A percentile compares a stretch with the other conserved stretches of the same genome.
Conservation (phyloP, 2,797 vertebrate genomes). For the Scleropages formosus region DNA sequence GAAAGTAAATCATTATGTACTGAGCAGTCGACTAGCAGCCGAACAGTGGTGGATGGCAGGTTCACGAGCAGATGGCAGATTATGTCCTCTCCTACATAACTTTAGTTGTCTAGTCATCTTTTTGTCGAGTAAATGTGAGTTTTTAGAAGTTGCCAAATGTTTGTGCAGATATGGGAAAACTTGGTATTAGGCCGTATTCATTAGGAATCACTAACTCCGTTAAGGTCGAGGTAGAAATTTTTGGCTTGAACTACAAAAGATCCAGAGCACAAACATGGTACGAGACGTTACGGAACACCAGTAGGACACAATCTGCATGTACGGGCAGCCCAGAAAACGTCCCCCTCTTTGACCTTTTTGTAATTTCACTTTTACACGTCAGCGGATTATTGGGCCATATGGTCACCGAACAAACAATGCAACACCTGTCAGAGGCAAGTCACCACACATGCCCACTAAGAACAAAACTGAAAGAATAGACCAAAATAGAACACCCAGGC, state of each 20-base stretch:
- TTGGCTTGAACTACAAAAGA: constrained; percentile 17
- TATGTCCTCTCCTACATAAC: background rate
- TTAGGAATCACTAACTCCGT: background rate
- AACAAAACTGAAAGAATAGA: constrained; percentile 30
- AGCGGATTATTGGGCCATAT: constrained; percentile 73
- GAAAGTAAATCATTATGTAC: constrained; percentile 9
- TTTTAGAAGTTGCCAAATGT: background rate
- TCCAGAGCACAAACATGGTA: constrained; percentile 48
- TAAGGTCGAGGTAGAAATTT: background rate
- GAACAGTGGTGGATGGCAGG: background rate
- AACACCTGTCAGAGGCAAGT: constrained; percentile 65
- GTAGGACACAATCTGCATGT: constrained; percentile 41
- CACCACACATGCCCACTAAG: constrained; percentile 49
- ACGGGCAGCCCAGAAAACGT: constrained; percentile 47
- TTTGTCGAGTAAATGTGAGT: constrained; percentile 3
- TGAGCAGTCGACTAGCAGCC: background rate
- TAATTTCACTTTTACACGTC: constrained; percentile 67
- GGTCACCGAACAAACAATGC: constrained; percentile 68
- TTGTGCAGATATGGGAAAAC: background rate
- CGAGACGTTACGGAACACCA: constrained; percentile 56
- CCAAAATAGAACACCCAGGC: constrained; percentile 20
- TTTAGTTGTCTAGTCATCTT: constrained; percentile 12
- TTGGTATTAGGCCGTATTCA: background rate
- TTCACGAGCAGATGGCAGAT: constrained; percentile 18
- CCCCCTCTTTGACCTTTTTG: constrained; percentile 66